Percentiles rank a stretch among this genome's conserved stretches.
Evolutionary conservation across 2,888 invertebrate species (phyloP).

Genomic region (Ectemnius lituratus): DNA sequence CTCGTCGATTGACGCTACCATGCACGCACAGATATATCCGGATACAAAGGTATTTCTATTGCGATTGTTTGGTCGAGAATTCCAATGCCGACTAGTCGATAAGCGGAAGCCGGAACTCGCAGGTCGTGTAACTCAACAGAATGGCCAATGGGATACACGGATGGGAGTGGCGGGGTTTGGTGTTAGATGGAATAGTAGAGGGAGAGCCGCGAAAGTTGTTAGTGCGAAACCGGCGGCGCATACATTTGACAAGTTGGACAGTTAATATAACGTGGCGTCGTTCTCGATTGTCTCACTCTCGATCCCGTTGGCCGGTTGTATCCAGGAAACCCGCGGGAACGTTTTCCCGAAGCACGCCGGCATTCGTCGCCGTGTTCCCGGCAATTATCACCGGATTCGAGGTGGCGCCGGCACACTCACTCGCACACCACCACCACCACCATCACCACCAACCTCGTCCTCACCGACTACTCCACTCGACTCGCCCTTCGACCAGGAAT

Average conservation of each 20-base stretch:
- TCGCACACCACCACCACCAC: no score
- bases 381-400: conserved; percentile 37
- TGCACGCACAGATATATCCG: no score
- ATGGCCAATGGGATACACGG: neutral
- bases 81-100: conserved; percentile 58
- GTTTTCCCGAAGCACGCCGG: no score
- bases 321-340: no score
- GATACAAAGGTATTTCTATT: neutral
- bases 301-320: no score
- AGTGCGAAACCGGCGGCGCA: conserved; percentile 36
- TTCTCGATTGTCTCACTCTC: no score
- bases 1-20: no score
- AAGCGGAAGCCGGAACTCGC: conserved; percentile 42
- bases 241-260: conserved; percentile 62
- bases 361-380: conserved; percentile 17
- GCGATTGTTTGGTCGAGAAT: conserved; percentile 26
- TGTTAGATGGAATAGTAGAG: conserved; percentile 48
- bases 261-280: conserved; percentile 44
- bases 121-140: conserved; percentile 27
- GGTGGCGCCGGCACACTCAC: no score
- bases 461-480: no score
- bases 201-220: conserved; percentile 46
- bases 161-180: neutral
- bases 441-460: no score
- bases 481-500: no score